Conservation (phyloP, 2,113 vertebrate species). For the Sander vitreus region DNA sequence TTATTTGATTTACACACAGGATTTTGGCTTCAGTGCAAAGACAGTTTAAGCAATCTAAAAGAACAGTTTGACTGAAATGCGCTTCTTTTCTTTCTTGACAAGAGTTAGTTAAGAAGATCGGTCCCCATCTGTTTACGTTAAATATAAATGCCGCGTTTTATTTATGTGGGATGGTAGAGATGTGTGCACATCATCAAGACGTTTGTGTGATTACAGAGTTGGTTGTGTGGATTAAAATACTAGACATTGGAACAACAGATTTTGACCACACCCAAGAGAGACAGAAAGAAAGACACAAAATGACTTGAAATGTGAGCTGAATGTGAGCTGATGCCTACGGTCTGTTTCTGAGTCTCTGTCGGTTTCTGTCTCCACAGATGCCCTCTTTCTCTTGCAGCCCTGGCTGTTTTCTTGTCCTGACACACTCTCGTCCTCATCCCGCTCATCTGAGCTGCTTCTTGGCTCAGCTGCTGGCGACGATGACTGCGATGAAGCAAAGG, state of each 20-base stretch:
- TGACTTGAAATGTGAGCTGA: not conserved
- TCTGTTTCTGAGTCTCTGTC: constrained; percentile 58
- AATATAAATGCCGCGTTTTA: not conserved
- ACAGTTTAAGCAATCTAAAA: not conserved
- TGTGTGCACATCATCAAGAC: not conserved
- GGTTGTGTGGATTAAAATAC: not conserved
- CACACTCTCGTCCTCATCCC: constrained; percentile 22
- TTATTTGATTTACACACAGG: not conserved
- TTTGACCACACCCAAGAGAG: not conserved
- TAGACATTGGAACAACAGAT: not conserved
- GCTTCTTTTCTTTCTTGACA: not conserved
- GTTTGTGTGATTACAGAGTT: not conserved
- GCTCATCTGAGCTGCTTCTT: constrained; percentile 57
- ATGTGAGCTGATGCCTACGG: constrained; percentile 26
- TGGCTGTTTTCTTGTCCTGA: constrained; percentile 47
- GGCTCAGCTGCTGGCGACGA: constrained; percentile 20
- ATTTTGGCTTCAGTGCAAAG: not conserved
- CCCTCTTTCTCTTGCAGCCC: constrained; percentile 70
- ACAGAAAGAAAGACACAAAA: not conserved
- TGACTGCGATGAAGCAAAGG: constrained; percentile 29
- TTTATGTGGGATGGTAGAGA: not conserved
- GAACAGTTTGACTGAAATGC: no score
- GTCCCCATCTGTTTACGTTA: no score
- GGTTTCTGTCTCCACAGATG: constrained; percentile 47
- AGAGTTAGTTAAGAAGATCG: not conserved